Evolutionary conservation across 2,797 vertebrate genomes (phyloP), one percentile per base, ranked within the genome.

Genomic region (Argyrosomus regius): DNA sequence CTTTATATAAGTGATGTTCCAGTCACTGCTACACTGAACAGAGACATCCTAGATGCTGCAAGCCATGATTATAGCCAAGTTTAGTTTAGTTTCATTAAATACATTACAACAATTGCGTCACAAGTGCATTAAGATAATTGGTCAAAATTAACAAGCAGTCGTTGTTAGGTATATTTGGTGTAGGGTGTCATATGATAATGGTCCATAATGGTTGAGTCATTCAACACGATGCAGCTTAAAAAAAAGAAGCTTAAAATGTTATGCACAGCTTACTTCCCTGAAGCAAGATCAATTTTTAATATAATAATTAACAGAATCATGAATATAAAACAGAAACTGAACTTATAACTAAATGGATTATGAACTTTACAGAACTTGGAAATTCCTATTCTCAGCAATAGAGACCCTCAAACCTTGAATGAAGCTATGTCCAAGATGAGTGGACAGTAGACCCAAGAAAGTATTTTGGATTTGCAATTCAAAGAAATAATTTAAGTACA

Each of bases 11-110:
- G 70, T 71, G 65, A 79, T 60, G 72, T 65, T 74, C 10, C 49
- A 63, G 56, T 78, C 78, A 79, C 64, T 49, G 52, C 54, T 75
- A 79, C 61, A 63, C 78, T 76, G 75, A 82, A 84, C 54, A 56
- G 57, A 5, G 4, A 72, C 64, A 69, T 67, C 31, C 62, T 57
- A 74, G 75, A 75, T 41, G 48, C 54, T 13, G 35, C 59, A 57
- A 63, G 54, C n/a, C 46, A 72, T 57, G 46, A 69, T 50, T 77
- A 49, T 61, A 56, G 54, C 49, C 83, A 49, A 84, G 0, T 77
- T 67, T 45, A 82, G 11, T 35, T 35, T 7, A 39, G 35, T 39
- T 60, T 8, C 43, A 58, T 65, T 10, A 52, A 24, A 5, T 24
- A 45, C 49, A 22, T 71, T 52, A 35, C 10, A 43, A 49, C 63